Percentiles rank a stretch among this genome's conserved stretches.
Evolutionary conservation across 2,888 invertebrate species (phyloP).

Genomic region (Mesoligia furuncula): DNA sequence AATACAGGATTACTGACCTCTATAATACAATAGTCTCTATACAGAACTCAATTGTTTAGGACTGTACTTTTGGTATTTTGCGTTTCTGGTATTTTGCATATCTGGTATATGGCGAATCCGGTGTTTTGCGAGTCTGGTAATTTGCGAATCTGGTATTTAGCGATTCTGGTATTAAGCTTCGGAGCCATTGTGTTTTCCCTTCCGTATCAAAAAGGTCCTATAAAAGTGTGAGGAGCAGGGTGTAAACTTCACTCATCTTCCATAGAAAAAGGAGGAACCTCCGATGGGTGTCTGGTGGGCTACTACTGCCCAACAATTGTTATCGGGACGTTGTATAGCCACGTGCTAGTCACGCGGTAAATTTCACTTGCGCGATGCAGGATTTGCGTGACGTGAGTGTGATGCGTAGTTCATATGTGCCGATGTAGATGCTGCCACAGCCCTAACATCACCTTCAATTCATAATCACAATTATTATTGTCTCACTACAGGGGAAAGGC

Average conservation of each 20-base stretch:
- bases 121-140: too few species aligned
- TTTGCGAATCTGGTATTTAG: too few species aligned
- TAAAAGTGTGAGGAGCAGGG: background rate
- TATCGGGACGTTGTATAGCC: background rate
- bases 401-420: too few species aligned
- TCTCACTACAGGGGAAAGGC: background rate
- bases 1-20: too few species aligned
- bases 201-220: background rate
- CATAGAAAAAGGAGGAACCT: background rate
- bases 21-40: too few species aligned
- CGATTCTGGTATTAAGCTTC: too few species aligned
- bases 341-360: too few species aligned
- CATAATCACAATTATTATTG: background rate
- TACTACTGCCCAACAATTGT: background rate
- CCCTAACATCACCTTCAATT: background rate
- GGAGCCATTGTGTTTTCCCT: background rate
- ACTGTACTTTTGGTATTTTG: too few species aligned
- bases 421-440: too few species aligned
- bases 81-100: too few species aligned
- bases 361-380: background rate
- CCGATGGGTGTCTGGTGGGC: background rate
- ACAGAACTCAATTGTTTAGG: too few species aligned
- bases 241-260: background rate
- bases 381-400: background rate
- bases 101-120: too few species aligned